A percentile compares a stretch with the other conserved stretches of the same genome.
These are phyloP conservation scores for Manacus vitellinus DNA, from an alignment of 2,113 vertebrate genomes.

Conservation along the genomic window DNA sequence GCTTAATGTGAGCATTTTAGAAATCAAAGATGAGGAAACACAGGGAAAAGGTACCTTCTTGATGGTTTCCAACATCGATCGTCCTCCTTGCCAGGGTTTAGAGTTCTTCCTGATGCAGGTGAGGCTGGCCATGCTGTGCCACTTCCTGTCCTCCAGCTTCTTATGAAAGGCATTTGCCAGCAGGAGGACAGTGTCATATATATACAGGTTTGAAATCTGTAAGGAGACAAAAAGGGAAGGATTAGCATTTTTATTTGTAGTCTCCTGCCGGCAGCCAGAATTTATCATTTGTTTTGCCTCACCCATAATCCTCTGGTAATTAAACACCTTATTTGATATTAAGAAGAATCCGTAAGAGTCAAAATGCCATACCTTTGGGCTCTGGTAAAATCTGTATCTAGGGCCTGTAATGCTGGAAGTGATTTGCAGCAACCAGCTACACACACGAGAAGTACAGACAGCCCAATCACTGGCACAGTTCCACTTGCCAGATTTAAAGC, in stretches of 20 bases:
- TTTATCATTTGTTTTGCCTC: neutral
- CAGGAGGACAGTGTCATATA: constrained; percentile 93
- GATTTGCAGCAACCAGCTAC: neutral
- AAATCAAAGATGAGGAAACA: neutral
- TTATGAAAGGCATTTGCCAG: constrained; percentile 97
- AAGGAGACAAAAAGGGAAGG: constrained; percentile 26
- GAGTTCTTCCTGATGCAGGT: constrained; percentile 98
- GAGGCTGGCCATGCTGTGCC: constrained; percentile 99
- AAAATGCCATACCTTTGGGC: neutral
- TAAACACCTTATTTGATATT: neutral
- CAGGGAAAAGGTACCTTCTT: constrained; percentile 85
- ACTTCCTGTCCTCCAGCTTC: constrained; percentile 97
- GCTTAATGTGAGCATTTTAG: neutral
- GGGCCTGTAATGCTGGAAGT: neutral
- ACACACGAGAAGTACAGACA: neutral
- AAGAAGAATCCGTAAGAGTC: neutral
- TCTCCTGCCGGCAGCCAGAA: neutral
- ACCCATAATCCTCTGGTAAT: neutral
- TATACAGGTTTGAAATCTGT: constrained; percentile 96
- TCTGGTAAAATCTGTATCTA: neutral
- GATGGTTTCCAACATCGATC: constrained; percentile 95
- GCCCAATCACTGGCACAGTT: neutral
- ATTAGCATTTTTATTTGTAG: neutral
- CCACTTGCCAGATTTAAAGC: neutral
- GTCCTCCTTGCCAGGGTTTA: constrained; percentile 97